Evolutionary conservation across 2,113 vertebrate species (phyloP), one percentile per base, ranked within the genome.

Genomic region (Nymphicus hollandicus): DNA sequence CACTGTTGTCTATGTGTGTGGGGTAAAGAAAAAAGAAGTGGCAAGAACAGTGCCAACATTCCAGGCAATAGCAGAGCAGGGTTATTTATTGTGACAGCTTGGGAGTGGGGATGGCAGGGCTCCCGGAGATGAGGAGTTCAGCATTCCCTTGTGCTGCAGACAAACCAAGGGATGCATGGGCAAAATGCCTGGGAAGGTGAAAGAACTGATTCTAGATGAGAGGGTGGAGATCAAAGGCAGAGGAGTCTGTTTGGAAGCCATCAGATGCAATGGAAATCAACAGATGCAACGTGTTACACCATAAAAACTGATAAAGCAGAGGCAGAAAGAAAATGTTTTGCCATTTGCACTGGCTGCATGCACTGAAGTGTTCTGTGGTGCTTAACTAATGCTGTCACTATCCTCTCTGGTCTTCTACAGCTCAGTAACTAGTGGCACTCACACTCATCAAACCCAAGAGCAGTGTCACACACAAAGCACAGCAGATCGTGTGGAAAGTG

Each of bases 401-500:
- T 7, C n/a, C 49, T 50, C 37, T 27, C 63, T 29, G 52, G 50
- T 43, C 71, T 85, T 74, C 78, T 55, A 10, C 64, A 68, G 27
- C 39, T 43, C n/a, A 9, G 47, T 4, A n/a, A 46, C 71, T 58
- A 60, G 64, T 10, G 43, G 35, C 44, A 71, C 35, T 43, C 12
- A 4, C 18, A 3, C 55, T 64, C 44, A 55, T 20, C 46, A 58
- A 80, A 77, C 56, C 18, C 73, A 58, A 70, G 19, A 69, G 12
- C 29, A 37, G 27, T 1, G 5, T 63, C 81, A 73, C 28, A 73
- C 1, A 3, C 37, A 49, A n/a, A 80, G 69, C 49, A 65, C 18
- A 47, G 52, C 49, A 61, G 31, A 76, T 5, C 23, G 27, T 0
- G 0, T 0, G 33, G 25, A 66, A 90, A 85, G 13, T 1, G 6